Base-by-base conservation (phyloP, 2,888 invertebrate species). In the Elaeidobius kamerunicus region DNA sequence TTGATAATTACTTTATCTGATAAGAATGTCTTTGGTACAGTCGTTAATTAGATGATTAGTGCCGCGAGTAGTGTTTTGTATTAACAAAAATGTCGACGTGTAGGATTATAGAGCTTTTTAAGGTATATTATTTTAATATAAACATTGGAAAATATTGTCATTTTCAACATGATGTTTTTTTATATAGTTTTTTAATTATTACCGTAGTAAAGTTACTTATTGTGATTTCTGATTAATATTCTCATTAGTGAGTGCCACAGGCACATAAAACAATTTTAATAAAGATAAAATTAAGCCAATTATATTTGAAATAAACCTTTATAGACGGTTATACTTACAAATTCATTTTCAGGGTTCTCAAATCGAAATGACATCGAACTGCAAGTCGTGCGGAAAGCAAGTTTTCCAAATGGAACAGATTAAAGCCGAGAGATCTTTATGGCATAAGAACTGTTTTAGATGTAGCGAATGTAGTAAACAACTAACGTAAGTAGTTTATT, bases 321-420 rank as follows among this genome's bases (percentile, higher is more conserved):
- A 32, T 9, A 4, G 23, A 23, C 11, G 12, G 12, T 30, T 11
- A 12, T 30, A n/a, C 12, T 30, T 30, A 11, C 11, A 27, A 27
- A 3, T 27, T 6, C 12, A 27, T 17, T 63, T 65, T 23, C 56
- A 79, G 69, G 79, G 79, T 0, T 63, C 73, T 0, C 73, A 71
- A 56, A 61, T 66, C n/a, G 76, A 77, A 58, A 81, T 79, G 66
- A 57, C 57, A 34, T 81, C 83, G 43, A 83, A 82, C 61, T 96
- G 95, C 72, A 86, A 85, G 66, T 82, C 86, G 61, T 97, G 96
- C 73, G 78, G 83, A 58, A 90, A 93, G 71, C 85, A 88, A 52
- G 96, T 96, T 46, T 97, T 91, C 75, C 94, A 92, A 73, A 95
- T 97, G 95, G 97, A 97, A 75, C 86, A 92, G 67, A 82, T 95